These are phyloP conservation scores for Dendrolimus houi DNA, from an alignment of 2,888 invertebrate genomes.

Conservation along the genomic window DNA sequence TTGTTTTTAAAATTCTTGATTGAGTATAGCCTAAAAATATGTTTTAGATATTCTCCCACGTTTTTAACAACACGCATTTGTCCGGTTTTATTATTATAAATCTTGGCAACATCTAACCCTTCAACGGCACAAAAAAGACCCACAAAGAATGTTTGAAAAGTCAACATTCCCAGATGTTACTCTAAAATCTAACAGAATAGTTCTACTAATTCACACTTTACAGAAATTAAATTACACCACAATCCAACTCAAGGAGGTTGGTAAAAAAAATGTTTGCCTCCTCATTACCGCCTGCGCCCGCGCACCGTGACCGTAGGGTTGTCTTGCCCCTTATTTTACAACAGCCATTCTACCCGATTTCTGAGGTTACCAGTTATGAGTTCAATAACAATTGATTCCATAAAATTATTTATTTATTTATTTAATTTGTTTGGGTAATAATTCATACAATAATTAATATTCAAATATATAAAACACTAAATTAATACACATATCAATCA, in stretches of 20 bases:
- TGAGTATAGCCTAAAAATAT: too few relatives aligned
- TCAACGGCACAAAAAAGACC: constrained; percentile 3
- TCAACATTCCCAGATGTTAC: constrained; percentile 24
- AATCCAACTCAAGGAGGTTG: constrained; percentile 23
- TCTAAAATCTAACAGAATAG: constrained; percentile 22
- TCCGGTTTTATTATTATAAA: not conserved
- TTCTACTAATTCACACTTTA: constrained; percentile 29
- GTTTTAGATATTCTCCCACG: too few relatives aligned
- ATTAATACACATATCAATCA: too few relatives aligned
- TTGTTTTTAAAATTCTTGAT: too few relatives aligned
- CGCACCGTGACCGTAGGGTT: constrained; percentile 63
- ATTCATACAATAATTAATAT: too few relatives aligned
- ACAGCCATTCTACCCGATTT: too few relatives aligned
- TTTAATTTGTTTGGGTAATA: too few relatives aligned
- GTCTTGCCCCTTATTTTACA: constrained; percentile 30
- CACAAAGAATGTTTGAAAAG: constrained; percentile 10
- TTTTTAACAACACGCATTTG: not conserved
- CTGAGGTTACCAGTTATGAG: too few relatives aligned
- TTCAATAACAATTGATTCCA: too few relatives aligned
- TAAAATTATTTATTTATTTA: too few relatives aligned
- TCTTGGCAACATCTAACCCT: not conserved
- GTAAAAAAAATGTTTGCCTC: constrained; percentile 42
- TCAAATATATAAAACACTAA: too few relatives aligned
- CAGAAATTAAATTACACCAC: constrained; percentile 30
- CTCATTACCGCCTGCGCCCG: constrained; percentile 52